A percentile compares a stretch with the other conserved stretches of the same genome.
Conservation (phyloP, 2,797 vertebrate species). For the Selene dorsalis region DNA sequence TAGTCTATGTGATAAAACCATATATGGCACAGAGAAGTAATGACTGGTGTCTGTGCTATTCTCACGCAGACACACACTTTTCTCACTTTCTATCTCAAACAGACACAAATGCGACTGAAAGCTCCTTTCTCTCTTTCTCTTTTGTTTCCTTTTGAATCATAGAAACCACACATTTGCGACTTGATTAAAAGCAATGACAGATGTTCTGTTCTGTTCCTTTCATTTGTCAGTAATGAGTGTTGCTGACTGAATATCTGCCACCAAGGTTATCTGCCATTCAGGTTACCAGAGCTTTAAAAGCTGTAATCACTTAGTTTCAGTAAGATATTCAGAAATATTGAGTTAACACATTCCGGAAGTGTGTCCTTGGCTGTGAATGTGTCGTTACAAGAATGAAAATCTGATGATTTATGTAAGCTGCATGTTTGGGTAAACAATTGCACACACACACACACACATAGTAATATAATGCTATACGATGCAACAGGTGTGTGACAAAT, state of each 20-base stretch:
- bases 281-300: conserved; percentile 18
- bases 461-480: background rate
- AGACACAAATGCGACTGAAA: background rate
- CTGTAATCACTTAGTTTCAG: conserved; percentile 18
- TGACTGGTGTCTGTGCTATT: background rate
- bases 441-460: background rate
- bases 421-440: background rate
- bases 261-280: conserved; percentile 63
- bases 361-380: conserved; percentile 53
- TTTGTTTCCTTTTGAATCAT: conserved; percentile 48
- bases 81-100: conserved; percentile 15
- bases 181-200: conserved; percentile 60
- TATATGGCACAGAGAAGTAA: background rate
- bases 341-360: conserved; percentile 18
- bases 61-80: conserved; percentile 18
- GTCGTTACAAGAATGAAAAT: background rate
- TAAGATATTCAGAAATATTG: conserved; percentile 19
- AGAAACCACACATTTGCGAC: conserved; percentile 24
- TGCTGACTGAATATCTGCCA: conserved; percentile 44
- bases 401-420: background rate
- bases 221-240: conserved; percentile 50
- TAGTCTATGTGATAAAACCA: conserved; percentile 8
- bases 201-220: conserved; percentile 49
- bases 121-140: conserved; percentile 5
- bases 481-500: background rate